A percentile compares a stretch with the other conserved stretches of the same genome.
These are phyloP conservation scores for Hylomyscus alleni DNA, from an alignment of 2,797 vertebrate species.

Conservation along the genomic window DNA sequence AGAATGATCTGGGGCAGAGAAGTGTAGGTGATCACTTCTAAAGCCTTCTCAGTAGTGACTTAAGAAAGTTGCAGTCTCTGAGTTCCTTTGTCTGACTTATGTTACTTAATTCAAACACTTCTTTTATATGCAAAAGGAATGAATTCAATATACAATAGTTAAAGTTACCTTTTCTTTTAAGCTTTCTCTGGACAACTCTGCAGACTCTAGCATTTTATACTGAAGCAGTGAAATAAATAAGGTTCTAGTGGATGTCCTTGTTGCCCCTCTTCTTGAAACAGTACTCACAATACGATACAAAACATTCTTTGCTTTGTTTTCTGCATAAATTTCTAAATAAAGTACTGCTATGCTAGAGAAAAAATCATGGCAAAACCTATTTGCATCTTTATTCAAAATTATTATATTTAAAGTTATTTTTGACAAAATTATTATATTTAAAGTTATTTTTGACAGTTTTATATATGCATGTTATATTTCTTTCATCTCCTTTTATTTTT, in stretches of 20 bases:
- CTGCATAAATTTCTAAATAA: neutral
- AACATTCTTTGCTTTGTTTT: neutral
- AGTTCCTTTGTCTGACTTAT: neutral
- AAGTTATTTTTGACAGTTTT: neutral
- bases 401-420: neutral
- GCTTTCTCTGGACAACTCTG: neutral
- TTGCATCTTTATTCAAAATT: neutral
- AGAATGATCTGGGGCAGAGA: neutral
- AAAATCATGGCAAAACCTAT: neutral
- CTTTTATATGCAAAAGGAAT: neutral
- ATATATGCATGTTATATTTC: neutral
- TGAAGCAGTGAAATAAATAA: neutral
- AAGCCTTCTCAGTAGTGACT: neutral
- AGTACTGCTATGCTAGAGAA: neutral
- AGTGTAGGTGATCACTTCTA: neutral
- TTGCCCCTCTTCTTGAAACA: neutral
- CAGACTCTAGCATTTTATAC: neutral
- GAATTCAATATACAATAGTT: accelerated
- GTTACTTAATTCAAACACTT: neutral
- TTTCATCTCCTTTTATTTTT: neutral
- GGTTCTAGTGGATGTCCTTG: neutral
- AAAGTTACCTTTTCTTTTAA: neutral
- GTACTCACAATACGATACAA: neutral
- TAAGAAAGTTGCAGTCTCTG: neutral
- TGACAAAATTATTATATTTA: neutral